phyloP scores from a whole-genome alignment of 1,140 invertebrate species.

The Mizuhopecten yessoensis region DNA sequence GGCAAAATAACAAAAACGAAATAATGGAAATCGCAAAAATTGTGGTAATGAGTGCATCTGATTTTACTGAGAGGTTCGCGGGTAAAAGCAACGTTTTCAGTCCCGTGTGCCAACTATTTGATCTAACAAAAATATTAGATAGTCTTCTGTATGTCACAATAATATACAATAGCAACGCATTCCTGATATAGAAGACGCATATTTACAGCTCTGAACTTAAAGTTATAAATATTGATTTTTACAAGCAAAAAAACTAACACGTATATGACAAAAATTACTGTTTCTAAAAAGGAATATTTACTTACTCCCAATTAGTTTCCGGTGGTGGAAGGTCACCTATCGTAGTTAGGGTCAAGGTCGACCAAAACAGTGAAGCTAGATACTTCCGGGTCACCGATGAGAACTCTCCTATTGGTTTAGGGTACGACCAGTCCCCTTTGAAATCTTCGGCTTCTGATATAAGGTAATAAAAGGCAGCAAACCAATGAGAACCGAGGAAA shows the following conservation, averaged over 20 bases:
- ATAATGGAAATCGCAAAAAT: constrained; percentile 35
- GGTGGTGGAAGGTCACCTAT: constrained; percentile 96
- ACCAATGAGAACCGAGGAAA: constrained; percentile 97
- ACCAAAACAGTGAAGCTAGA: constrained; percentile 97
- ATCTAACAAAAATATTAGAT: too few species aligned
- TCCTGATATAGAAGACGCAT: too few species aligned
- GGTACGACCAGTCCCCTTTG: constrained; percentile 96
- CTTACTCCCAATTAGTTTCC: constrained; percentile 97
- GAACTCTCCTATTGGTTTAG: constrained; percentile 89
- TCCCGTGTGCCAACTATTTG: too few species aligned
- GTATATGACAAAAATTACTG: too few species aligned
- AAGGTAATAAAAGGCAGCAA: constrained; percentile 98
- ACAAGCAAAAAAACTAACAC: too few species aligned
- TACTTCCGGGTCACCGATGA: constrained; percentile 95
- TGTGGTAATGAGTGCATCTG: background rate
- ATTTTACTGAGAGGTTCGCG: background rate
- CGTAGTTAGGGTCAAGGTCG: constrained; percentile 97
- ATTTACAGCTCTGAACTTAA: too few species aligned
- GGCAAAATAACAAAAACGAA: background rate
- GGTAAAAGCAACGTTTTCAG: too few species aligned
- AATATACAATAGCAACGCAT: too few species aligned
- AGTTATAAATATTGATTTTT: too few species aligned
- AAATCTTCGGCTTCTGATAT: constrained; percentile 96
- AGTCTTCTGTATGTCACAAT: too few species aligned
- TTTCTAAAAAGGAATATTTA: constrained; percentile 77